Base-by-base conservation (phyloP, 1,140 invertebrate species). In the Calliopsis andreniformis region DNA sequence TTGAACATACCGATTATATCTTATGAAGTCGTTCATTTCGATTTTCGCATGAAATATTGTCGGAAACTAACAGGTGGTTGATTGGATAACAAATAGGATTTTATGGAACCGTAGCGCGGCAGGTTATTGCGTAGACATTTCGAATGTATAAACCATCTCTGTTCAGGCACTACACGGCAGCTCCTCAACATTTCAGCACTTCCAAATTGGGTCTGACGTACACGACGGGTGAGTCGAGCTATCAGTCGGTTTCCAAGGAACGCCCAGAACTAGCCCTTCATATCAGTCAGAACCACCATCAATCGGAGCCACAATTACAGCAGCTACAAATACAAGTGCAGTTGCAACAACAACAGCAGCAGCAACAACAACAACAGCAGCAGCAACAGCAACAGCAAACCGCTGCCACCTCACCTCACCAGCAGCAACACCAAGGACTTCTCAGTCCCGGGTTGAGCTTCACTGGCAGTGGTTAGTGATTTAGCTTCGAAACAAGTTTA, bases 361-460 rank as follows among this genome's bases (percentile, higher is more conserved):
- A 87, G 14, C 86, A 89, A 14, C 87, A 89, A 25, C 81, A 80
- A 8, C 78, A 80, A 23, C 77, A 94, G 79, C 82, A 87, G 20
- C 79, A 85, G 5, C 81, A 80, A 8, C 78, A 80, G 28, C 77
- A 94, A 78, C 82, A 87, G 20, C 79, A 85, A 7, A 64, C 39
- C 0, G 25, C 78, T 0, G 77, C 85, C 0, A 81, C 87, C n/a
- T 85, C 85, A 0, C 85, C 83, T 3, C 87, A 87, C 79, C 93
- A 93, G 68, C 92, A 94, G 55, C 94, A 94, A 78, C 94, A 94
- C 86, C 93, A 92, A 45, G 90, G 92, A 28, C 89, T 95, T 62
- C 87, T 96, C 7, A 96, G 95, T 68, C 95, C 95, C 0, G 94
- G 94, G 66, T 93, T 96, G 49, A 95, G 94, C 62, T 96, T 95